These are phyloP conservation scores for Ectemnius cavifrons DNA, from an alignment of 2,888 invertebrate species.

Conservation along the genomic window DNA sequence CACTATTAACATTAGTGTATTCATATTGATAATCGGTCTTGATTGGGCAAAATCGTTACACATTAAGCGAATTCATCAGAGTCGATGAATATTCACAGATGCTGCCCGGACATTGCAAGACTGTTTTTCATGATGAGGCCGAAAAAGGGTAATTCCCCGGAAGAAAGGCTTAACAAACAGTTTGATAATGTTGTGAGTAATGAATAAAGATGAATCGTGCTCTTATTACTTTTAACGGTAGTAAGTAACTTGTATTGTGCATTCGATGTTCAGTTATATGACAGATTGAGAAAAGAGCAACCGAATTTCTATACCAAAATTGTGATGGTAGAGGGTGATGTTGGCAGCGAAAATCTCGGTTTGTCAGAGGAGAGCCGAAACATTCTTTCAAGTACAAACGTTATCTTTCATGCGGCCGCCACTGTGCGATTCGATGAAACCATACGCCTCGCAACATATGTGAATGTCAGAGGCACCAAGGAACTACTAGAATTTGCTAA, in stretches of 20 bases:
- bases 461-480: slow-evolving; percentile 85
- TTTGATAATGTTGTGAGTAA: slow-evolving; percentile 72
- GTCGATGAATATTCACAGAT: slow-evolving; percentile 55
- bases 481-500: slow-evolving; percentile 83
- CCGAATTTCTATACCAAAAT: slow-evolving; percentile 80
- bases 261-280: slow-evolving; percentile 77
- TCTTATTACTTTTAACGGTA: background rate
- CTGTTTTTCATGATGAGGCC: slow-evolving; percentile 73
- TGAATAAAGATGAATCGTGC: background rate
- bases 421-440: slow-evolving; percentile 87
- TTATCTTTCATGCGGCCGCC: slow-evolving; percentile 88
- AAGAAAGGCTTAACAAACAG: slow-evolving; percentile 71
- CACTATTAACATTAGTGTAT: too few relatives aligned
- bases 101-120: slow-evolving; percentile 70
- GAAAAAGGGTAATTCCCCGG: slow-evolving; percentile 73
- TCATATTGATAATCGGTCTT: too few relatives aligned
- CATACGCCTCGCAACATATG: slow-evolving; percentile 82
- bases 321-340: slow-evolving; percentile 81
- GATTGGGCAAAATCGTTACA: too few relatives aligned
- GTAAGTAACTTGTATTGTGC: background rate
- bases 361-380: slow-evolving; percentile 79
- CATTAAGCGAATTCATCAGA: background rate
- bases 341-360: slow-evolving; percentile 79
- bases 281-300: slow-evolving; percentile 77
- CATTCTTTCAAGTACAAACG: slow-evolving; percentile 79